Conservation (phyloP, 2,888 invertebrate genomes). For the Hirudinaria manillensis region DNA sequence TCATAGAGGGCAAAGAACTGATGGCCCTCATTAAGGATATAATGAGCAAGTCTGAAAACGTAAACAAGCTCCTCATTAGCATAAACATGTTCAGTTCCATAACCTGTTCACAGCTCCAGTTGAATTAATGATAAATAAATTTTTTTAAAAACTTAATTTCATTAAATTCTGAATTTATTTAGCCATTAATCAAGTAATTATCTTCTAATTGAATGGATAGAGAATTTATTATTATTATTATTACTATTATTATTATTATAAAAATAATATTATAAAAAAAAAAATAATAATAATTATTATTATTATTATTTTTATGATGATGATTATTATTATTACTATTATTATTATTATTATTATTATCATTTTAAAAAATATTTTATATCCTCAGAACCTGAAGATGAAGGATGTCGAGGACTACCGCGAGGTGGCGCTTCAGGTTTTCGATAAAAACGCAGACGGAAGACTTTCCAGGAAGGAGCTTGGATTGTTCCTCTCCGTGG, state of each 20-base stretch:
- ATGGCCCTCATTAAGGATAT: constrained; percentile 34
- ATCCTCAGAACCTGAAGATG: constrained; percentile 29
- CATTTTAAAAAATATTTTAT: too few species aligned
- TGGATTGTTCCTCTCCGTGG: constrained; percentile 31
- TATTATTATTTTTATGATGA: background rate
- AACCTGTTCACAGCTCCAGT: too few species aligned
- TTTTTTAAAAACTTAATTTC: background rate
- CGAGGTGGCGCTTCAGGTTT: constrained; percentile 29
- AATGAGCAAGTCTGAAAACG: constrained; percentile 31
- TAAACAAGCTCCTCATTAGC: background rate
- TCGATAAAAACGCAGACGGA: constrained; percentile 33
- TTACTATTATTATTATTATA: too few species aligned
- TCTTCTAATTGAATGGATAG: too few species aligned
- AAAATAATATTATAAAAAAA: too few species aligned
- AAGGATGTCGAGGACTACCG: constrained; percentile 34
- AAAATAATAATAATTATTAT: too few species aligned
- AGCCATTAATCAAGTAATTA: background rate
- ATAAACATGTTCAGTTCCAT: too few species aligned
- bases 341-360: too few species aligned
- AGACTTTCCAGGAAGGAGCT: constrained; percentile 32
- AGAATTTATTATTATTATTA: too few species aligned
- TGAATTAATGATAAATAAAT: background rate
- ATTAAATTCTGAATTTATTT: background rate
- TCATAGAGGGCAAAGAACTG: constrained; percentile 36
- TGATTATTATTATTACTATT: background rate